phyloP scores from a whole-genome alignment of 2,888 invertebrate genomes.

The Linnaemya vulpina region DNA sequence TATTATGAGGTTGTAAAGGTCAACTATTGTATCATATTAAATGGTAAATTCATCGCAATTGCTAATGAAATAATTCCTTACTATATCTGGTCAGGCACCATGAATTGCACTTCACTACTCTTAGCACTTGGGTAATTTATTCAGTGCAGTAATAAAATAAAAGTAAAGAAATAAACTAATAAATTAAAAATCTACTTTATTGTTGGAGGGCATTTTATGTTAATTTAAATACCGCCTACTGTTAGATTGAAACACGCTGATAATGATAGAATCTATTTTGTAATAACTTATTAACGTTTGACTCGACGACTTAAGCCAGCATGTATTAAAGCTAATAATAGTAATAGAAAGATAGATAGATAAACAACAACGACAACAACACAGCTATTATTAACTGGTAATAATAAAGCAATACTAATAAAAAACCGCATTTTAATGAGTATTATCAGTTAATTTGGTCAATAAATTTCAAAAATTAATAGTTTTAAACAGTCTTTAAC shows the following conservation, averaged over 20 bases:
- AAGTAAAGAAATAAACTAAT: conserved; percentile 34
- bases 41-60: not conserved
- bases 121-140: conserved; percentile 56
- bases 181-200: conserved; percentile 52
- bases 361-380: conserved; percentile 13
- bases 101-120: not conserved
- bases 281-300: conserved; percentile 66
- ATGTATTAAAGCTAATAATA: conserved; percentile 44
- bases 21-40: not conserved
- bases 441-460: conserved; percentile 66
- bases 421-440: conserved; percentile 58
- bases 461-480: conserved; percentile 66
- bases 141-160: conserved; percentile 48
- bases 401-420: conserved; percentile 58
- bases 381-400: conserved; percentile 25
- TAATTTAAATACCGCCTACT: conserved; percentile 71
- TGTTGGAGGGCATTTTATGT: conserved; percentile 66
- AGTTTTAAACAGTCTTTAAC: conserved; percentile 36
- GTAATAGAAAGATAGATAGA: conserved; percentile 28
- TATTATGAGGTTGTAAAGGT: not conserved
- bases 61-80: conserved; percentile 33
- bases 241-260: conserved; percentile 64
- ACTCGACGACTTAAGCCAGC: conserved; percentile 33
- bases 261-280: conserved; percentile 69
- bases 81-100: conserved; percentile 14